Evolutionary conservation across 2,888 invertebrate genomes (phyloP).

Genomic region (Andrena camellia): DNA sequence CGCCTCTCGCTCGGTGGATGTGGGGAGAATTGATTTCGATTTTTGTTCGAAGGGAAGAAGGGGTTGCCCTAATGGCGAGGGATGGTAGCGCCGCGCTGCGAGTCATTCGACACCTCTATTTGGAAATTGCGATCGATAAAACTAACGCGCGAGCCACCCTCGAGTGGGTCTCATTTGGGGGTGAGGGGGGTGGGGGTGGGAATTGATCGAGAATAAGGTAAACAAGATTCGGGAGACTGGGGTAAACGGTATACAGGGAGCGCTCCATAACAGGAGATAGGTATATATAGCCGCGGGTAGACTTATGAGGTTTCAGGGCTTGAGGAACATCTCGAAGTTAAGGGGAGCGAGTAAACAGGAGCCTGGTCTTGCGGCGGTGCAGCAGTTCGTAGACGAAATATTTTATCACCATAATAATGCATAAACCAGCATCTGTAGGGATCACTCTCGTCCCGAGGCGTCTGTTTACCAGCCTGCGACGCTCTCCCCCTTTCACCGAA

Average conservation of each 20-base stretch:
- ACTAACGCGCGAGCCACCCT: slow-evolving; percentile 14
- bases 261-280: not conserved
- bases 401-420: too few species aligned
- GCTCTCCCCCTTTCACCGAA: too few species aligned
- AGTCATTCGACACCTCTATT: not conserved
- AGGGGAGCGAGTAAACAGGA: slow-evolving; percentile 2
- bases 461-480: too few species aligned
- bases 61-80: not conserved
- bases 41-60: not conserved
- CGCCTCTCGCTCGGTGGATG: not conserved
- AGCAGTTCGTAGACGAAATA: too few species aligned
- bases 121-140: slow-evolving; percentile 11
- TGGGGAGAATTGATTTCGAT: not conserved
- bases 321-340: not conserved
- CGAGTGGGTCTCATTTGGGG: not conserved
- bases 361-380: not conserved
- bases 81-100: not conserved
- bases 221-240: slow-evolving; percentile 24
- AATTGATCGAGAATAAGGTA: slow-evolving; percentile 21
- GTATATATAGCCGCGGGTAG: not conserved
- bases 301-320: not conserved
- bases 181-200: too few species aligned
- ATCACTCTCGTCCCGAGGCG: too few species aligned
- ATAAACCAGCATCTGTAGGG: too few species aligned
- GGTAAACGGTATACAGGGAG: slow-evolving; percentile 15